phyloP scores from a whole-genome alignment of 1,140 invertebrate species.

The Diorhabda sublineata region DNA sequence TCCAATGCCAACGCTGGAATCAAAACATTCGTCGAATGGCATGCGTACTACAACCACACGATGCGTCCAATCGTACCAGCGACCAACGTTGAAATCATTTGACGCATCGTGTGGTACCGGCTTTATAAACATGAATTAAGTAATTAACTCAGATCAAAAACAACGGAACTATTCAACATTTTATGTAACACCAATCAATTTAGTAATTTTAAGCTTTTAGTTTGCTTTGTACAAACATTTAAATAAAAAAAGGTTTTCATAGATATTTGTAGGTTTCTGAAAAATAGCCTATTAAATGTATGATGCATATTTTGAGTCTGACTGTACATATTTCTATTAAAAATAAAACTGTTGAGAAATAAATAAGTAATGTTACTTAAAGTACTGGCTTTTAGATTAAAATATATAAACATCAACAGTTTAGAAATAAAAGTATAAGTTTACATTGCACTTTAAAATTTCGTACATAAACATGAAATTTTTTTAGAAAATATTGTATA shows the following conservation, averaged over 20 bases:
- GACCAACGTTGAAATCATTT: no score
- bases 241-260: conserved; percentile 16
- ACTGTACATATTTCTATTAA: conserved; percentile 28
- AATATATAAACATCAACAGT: conserved; percentile 48
- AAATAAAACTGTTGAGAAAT: conserved; percentile 30
- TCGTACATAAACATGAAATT: background rate
- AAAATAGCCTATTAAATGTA: conserved; percentile 17
- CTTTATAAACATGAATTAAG: no score
- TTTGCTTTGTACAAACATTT: background rate
- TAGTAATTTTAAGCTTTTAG: no score
- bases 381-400: conserved; percentile 48
- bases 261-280: conserved; percentile 3
- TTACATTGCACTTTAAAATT: conserved; percentile 42
- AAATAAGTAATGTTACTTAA: conserved; percentile 44
- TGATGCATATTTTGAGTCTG: conserved; percentile 22
- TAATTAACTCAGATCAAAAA: no score
- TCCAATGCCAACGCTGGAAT: no score
- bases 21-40: no score
- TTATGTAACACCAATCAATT: no score
- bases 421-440: conserved; percentile 35
- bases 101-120: no score
- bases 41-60: no score
- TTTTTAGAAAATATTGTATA: no score
- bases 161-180: no score
- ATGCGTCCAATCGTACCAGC: no score